Evolutionary conservation across 2,113 vertebrate species (phyloP).

Genomic region (Entelurus aequoreus): DNA sequence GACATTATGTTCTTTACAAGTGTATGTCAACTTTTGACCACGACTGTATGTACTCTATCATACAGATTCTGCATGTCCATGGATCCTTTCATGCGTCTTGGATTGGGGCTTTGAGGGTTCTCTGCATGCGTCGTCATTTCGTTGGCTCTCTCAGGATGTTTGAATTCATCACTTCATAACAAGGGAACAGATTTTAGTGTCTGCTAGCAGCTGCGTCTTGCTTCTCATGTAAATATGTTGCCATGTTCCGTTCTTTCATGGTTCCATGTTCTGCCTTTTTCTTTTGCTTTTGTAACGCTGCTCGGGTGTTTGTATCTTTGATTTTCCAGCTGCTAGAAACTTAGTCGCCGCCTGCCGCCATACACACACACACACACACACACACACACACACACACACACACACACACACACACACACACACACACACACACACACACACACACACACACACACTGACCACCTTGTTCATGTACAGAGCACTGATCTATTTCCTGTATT

Average conservation of each 20-base stretch:
- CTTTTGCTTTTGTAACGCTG: constrained; percentile 38
- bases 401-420: not conserved
- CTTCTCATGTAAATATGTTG: constrained; percentile 26
- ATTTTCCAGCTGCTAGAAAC: constrained; percentile 68
- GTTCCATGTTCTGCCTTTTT: not conserved
- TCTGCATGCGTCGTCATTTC: constrained; percentile 35
- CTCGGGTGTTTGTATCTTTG: constrained; percentile 47
- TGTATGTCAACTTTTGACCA: too few relatives aligned
- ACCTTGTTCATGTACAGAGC: constrained; percentile 73
- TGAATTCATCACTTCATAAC: constrained; percentile 20
- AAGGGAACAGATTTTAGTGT: constrained; percentile 42
- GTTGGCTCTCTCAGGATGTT: constrained; percentile 61
- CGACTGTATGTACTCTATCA: too few relatives aligned
- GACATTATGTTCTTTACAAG: too few relatives aligned
- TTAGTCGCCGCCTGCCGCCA: constrained; percentile 28
- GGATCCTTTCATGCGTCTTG: too few relatives aligned
- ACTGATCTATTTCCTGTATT: constrained; percentile 75
- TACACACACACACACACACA: too few relatives aligned
- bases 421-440: not conserved
- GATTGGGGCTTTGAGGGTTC: constrained; percentile 17
- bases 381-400: too few relatives aligned
- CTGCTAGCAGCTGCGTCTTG: constrained; percentile 55
- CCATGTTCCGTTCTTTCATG: constrained; percentile 13
- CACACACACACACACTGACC: constrained; percentile 39
- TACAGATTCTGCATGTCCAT: too few relatives aligned